These are phyloP conservation scores for Mola mola DNA, from an alignment of 2,113 vertebrate species.

Conservation along the genomic window DNA sequence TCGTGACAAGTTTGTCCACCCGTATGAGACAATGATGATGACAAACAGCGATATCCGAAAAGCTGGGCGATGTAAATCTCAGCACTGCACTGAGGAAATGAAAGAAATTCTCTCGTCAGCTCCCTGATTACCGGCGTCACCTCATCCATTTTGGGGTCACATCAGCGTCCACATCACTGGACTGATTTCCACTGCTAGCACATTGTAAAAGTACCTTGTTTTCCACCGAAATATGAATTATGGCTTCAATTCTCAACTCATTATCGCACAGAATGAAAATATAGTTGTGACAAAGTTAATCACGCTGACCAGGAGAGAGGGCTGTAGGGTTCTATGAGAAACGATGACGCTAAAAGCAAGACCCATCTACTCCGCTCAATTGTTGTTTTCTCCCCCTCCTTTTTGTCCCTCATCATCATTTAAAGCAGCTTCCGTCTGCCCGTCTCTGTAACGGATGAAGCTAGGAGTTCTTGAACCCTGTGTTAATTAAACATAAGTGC, in stretches of 20 bases:
- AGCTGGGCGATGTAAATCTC: too few relatives aligned
- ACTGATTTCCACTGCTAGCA: constrained; percentile 19
- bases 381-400: constrained; percentile 47
- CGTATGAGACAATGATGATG: too few relatives aligned
- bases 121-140: constrained; percentile 28
- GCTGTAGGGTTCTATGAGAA: constrained; percentile 62
- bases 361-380: constrained; percentile 66
- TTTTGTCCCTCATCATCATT: too few relatives aligned
- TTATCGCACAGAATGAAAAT: constrained; percentile 64
- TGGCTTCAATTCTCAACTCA: constrained; percentile 60
- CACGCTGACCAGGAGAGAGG: constrained; percentile 36
- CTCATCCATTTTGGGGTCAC: constrained; percentile 34
- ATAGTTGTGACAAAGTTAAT: constrained; percentile 70
- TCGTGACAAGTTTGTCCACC: too few relatives aligned
- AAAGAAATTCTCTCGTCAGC: constrained; percentile 1
- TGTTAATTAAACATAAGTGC: constrained; percentile 79
- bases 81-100: too few relatives aligned
- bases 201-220: constrained; percentile 27
- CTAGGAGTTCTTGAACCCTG: constrained; percentile 66
- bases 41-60: too few relatives aligned
- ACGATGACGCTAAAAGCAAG: constrained; percentile 68
- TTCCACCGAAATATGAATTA: constrained; percentile 48
- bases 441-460: constrained; percentile 62
- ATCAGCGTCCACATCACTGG: constrained; percentile 5
- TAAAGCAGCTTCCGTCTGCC: constrained; percentile 65